Conservation (phyloP, 2,888 invertebrate genomes). For the Tenthredo amoena region DNA sequence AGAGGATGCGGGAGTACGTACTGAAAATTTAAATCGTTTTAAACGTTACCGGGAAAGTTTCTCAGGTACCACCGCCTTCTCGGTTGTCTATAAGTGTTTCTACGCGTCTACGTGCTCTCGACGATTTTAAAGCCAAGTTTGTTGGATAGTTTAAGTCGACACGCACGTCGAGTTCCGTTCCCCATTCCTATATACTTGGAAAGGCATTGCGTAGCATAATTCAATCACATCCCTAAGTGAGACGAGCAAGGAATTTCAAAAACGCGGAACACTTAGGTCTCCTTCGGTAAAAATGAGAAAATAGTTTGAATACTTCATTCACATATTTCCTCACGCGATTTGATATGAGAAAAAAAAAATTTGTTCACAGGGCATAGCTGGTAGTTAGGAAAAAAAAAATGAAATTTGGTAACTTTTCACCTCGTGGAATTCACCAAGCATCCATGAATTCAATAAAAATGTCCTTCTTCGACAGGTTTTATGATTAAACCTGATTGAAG, state of each 20-base stretch:
- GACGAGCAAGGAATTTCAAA: neutral
- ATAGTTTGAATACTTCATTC: neutral
- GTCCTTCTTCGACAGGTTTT: neutral
- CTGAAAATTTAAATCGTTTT: constrained; percentile 32
- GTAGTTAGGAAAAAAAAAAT: neutral
- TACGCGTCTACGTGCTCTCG: constrained; percentile 26
- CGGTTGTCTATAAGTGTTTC: constrained; percentile 16
- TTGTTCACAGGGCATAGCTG: neutral
- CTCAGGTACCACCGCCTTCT: neutral
- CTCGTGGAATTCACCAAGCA: neutral
- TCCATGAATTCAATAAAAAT: neutral
- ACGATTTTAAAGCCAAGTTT: constrained; percentile 19
- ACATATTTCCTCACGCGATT: neutral
- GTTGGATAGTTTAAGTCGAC: neutral
- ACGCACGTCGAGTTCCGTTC: constrained; percentile 22
- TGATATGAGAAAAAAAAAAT: neutral
- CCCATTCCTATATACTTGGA: neutral
- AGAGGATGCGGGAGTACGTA: constrained; percentile 44
- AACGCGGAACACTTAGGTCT: neutral
- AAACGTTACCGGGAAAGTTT: constrained; percentile 32
- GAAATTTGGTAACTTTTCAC: neutral
- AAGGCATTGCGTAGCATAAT: constrained; percentile 14
- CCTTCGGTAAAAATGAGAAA: neutral
- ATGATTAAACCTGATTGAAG: neutral
- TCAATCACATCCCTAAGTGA: constrained; percentile 12